Conservation (phyloP, 2,888 invertebrate genomes). For the Rhorus exstirpatorius region DNA sequence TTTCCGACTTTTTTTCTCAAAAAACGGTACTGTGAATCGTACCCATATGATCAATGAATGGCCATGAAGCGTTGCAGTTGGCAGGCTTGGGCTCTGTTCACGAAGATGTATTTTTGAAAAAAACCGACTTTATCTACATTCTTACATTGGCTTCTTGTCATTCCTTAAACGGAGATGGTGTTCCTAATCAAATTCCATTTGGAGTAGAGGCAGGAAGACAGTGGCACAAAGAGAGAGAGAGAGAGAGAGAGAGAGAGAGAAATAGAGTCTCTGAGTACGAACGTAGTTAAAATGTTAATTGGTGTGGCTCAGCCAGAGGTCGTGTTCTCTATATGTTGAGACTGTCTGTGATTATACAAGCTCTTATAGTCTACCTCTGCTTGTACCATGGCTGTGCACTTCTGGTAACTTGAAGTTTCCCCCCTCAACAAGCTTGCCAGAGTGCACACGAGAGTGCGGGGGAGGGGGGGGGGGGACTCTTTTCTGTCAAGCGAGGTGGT, state of each 20-base stretch:
- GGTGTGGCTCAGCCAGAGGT: slow-evolving; percentile 46
- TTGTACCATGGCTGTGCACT: slow-evolving; percentile 49
- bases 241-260: neutral
- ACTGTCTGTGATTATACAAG: slow-evolving; percentile 65
- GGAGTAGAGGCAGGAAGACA: neutral
- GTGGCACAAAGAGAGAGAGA: neutral
- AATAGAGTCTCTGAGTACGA: slow-evolving; percentile 31
- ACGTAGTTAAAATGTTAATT: slow-evolving; percentile 67
- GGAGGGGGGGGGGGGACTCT: slow-evolving; percentile 11
- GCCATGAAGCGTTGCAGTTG: neutral
- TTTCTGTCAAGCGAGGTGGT: slow-evolving; percentile 38
- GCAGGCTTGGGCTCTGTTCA: no score
- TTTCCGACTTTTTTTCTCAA: no score
- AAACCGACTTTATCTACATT: neutral
- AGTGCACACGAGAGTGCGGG: slow-evolving; percentile 13
- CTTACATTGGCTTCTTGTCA: neutral
- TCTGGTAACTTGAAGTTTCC: slow-evolving; percentile 39
- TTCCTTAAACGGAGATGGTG: slow-evolving; percentile 9
- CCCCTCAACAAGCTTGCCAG: slow-evolving; percentile 26
- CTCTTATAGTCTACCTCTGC: slow-evolving; percentile 52
- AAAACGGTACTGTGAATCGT: no score
- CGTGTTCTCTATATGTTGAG: slow-evolving; percentile 51
- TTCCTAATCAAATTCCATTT: slow-evolving; percentile 54
- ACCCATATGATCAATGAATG: neutral
- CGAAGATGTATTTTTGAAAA: no score